Evolutionary conservation across 2,888 invertebrate species (phyloP).

Genomic region (Tanypteryx hageni): DNA sequence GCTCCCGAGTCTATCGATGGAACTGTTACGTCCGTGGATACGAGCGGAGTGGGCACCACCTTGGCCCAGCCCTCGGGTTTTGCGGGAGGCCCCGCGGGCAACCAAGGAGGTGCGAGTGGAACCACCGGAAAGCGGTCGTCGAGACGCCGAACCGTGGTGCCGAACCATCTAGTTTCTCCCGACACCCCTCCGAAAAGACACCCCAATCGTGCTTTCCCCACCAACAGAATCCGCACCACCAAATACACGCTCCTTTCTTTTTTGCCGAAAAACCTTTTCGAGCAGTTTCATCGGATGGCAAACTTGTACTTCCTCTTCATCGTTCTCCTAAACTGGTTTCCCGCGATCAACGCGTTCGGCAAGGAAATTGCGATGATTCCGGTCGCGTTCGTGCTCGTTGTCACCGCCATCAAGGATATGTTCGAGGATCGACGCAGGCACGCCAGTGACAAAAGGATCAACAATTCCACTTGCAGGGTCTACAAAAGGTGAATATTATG

Average conservation of each 20-base stretch:
- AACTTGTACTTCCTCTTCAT: slow-evolving; percentile 99
- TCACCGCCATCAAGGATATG: slow-evolving; percentile 95
- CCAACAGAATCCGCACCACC: slow-evolving; percentile 93
- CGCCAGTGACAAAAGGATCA: slow-evolving; percentile 94
- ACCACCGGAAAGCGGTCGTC: slow-evolving; percentile 80
- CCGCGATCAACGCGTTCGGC: slow-evolving; percentile 94
- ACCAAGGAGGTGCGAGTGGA: slow-evolving; percentile 30
- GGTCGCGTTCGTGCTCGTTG: slow-evolving; percentile 94
- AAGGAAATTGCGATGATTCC: slow-evolving; percentile 97
- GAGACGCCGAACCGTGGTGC: slow-evolving; percentile 82
- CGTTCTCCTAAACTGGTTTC: slow-evolving; percentile 97
- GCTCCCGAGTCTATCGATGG: slow-evolving; percentile 67
- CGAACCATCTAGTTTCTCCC: slow-evolving; percentile 90
- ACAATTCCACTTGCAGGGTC: slow-evolving; percentile 93
- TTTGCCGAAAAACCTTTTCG: slow-evolving; percentile 95
- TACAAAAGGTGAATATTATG: slow-evolving; percentile 86
- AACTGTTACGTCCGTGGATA: slow-evolving; percentile 28
- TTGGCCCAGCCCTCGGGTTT: not conserved
- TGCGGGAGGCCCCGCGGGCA: not conserved
- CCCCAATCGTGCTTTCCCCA: slow-evolving; percentile 88
- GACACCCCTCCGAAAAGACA: slow-evolving; percentile 88
- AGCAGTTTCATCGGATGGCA: slow-evolving; percentile 98
- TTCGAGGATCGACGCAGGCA: slow-evolving; percentile 95
- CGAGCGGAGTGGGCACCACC: not conserved
- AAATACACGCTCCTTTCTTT: slow-evolving; percentile 97